Percentiles rank a stretch among this genome's conserved stretches.
These are phyloP conservation scores for Rhagium mordax DNA, from an alignment of 2,888 invertebrate genomes.

Conservation along the genomic window DNA sequence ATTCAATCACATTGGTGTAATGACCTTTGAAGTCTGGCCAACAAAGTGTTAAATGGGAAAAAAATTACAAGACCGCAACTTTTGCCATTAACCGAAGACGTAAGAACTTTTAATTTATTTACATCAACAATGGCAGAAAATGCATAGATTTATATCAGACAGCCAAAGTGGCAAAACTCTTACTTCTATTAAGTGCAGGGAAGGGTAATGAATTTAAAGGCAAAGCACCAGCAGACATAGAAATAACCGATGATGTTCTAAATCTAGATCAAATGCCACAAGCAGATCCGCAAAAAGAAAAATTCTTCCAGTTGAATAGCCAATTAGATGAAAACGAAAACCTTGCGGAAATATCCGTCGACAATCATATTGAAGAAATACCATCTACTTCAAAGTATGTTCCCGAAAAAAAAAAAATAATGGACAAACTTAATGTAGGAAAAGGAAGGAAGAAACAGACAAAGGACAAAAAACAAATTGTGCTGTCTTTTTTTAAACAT, in stretches of 20 bases:
- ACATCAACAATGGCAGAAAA: constrained; percentile 31
- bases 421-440: not conserved
- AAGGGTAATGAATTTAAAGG: no score
- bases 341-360: not conserved
- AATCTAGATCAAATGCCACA: not conserved
- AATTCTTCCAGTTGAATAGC: not conserved
- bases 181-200: no score
- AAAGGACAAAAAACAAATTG: no score
- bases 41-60: constrained; percentile 50
- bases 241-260: not conserved
- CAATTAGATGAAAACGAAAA: not conserved
- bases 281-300: not conserved
- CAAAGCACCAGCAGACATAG: not conserved
- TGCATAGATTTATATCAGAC: no score
- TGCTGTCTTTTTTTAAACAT: no score
- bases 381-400: not conserved
- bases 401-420: not conserved
- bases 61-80: constrained; percentile 41
- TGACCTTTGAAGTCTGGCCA: no score
- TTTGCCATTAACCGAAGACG: constrained; percentile 48
- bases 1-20: no score
- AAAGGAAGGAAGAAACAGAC: no score
- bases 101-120: constrained; percentile 42
- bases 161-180: no score
- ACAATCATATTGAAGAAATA: not conserved